Evolutionary conservation across 1,140 invertebrate species (phyloP).

Genomic region (Zaprionus tsacasi): DNA sequence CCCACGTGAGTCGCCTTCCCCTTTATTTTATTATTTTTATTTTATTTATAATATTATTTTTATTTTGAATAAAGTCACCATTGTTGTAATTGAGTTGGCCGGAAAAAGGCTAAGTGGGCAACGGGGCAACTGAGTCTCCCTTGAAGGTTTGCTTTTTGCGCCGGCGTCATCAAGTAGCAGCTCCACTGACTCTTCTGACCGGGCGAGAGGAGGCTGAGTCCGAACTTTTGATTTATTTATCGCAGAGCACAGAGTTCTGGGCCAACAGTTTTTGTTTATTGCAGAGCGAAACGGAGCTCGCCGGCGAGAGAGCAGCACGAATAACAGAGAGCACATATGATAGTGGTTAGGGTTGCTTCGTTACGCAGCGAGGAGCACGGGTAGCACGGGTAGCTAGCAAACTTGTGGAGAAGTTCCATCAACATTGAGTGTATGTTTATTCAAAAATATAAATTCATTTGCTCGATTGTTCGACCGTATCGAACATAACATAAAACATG

Average conservation of each 20-base stretch:
- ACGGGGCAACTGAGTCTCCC: constrained; percentile 5
- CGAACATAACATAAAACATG: not conserved
- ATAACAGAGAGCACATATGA: constrained; percentile 10
- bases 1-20: not conserved
- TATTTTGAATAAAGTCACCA: not conserved
- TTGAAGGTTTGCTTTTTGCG: constrained; percentile 33
- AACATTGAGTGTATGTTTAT: not conserved
- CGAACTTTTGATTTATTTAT: constrained; percentile 70
- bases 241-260: constrained; percentile 28
- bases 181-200: constrained; percentile 37
- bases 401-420: not conserved
- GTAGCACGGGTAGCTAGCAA: constrained; percentile 14
- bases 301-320: constrained; percentile 47
- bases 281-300: constrained; percentile 49
- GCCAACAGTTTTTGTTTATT: constrained; percentile 64
- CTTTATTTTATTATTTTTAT: not conserved
- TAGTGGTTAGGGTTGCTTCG: constrained; percentile 15
- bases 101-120: not conserved
- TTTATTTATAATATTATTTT: no score
- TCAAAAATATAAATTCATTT: constrained; percentile 1
- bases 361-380: constrained; percentile 1
- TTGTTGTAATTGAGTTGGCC: not conserved
- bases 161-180: constrained; percentile 38
- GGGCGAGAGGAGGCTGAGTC: constrained; percentile 2
- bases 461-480: not conserved